Percentiles rank a stretch among this genome's conserved stretches.
Conservation (phyloP, 2,113 vertebrate species). For the Caranx melampygus region DNA sequence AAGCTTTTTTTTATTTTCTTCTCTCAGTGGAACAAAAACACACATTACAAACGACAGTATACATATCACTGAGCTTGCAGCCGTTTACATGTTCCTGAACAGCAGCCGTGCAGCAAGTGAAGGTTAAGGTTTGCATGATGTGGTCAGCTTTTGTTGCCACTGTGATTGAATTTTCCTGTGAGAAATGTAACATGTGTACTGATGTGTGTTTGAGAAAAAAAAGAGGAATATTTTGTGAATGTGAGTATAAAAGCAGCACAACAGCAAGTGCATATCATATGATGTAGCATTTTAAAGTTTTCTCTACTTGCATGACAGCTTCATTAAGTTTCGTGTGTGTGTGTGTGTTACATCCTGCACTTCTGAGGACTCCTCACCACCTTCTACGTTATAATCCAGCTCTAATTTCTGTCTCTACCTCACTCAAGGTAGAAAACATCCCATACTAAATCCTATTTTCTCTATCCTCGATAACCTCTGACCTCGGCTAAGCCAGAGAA, state of each 20-base stretch:
- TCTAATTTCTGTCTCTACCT: constrained; percentile 52
- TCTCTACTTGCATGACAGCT: neutral
- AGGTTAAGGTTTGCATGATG: constrained; percentile 10
- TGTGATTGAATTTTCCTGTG: neutral
- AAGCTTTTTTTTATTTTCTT: neutral
- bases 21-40: constrained; percentile 14
- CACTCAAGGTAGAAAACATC: constrained; percentile 49
- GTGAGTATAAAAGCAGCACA: neutral
- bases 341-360: neutral
- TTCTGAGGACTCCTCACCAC: constrained; percentile 13
- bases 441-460: constrained; percentile 63
- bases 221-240: neutral
- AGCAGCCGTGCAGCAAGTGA: neutral
- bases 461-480: constrained; percentile 69
- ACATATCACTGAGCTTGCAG: neutral
- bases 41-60: constrained; percentile 2
- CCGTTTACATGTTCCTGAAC: neutral
- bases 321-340: neutral
- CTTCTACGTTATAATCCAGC: constrained; percentile 45
- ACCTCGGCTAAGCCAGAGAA: constrained; percentile 67
- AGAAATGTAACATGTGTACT: neutral
- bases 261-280: neutral
- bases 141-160: neutral
- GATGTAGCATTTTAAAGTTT: neutral
- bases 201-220: neutral